phyloP scores from a whole-genome alignment of 2,888 invertebrate species.

The Nymphalis polychloros region DNA sequence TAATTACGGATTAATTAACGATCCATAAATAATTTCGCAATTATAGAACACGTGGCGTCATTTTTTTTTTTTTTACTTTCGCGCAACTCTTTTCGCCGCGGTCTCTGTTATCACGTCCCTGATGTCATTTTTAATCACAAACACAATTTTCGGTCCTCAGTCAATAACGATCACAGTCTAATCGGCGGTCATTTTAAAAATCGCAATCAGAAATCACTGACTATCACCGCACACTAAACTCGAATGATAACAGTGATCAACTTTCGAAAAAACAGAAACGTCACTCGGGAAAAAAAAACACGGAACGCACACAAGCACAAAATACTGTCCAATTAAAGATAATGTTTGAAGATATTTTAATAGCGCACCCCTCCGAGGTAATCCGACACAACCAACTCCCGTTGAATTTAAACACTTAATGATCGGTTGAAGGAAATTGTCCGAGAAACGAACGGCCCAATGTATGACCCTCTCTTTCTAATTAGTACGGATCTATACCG shows the following conservation, averaged over 20 bases:
- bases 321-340: conserved; percentile 81
- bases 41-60: conserved; percentile 71
- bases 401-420: conserved; percentile 82
- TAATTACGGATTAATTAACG: conserved; percentile 69
- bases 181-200: conserved; percentile 43
- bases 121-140: conserved; percentile 69
- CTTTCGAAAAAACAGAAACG: conserved; percentile 74
- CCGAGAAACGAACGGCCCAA: conserved; percentile 78
- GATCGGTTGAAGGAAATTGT: conserved; percentile 82
- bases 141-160: conserved; percentile 43
- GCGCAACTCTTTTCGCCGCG: conserved; percentile 17
- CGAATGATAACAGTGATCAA: conserved; percentile 77
- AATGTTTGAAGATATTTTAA: conserved; percentile 82
- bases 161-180: conserved; percentile 39
- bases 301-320: conserved; percentile 78
- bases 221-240: conserved; percentile 70
- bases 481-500: conserved; percentile 65
- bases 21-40: conserved; percentile 64
- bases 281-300: conserved; percentile 69
- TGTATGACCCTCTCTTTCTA: conserved; percentile 66
- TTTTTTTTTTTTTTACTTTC: conserved; percentile 44
- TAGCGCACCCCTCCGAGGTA: conserved; percentile 80
- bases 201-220: conserved; percentile 53
- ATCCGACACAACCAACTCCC: conserved; percentile 81
- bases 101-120: conserved; percentile 61